These are phyloP conservation scores for Menura novaehollandiae DNA, from an alignment of 2,113 vertebrate species.

Conservation along the genomic window DNA sequence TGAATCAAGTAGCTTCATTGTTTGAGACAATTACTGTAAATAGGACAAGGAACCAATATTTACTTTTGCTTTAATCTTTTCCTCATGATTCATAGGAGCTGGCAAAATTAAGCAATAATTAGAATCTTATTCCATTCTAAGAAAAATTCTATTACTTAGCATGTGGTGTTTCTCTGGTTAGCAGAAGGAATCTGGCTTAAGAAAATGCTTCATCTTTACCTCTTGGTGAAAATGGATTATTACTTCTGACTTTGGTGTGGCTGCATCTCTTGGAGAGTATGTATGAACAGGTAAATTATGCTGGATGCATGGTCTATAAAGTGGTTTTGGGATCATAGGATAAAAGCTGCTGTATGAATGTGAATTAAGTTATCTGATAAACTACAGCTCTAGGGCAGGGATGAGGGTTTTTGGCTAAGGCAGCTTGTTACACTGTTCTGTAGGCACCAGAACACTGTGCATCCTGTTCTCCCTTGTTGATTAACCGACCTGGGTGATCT, in stretches of 20 bases:
- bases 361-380: constrained; percentile 1
- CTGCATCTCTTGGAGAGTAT: not conserved
- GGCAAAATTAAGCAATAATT: constrained; percentile 24
- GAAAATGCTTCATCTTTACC: not conserved
- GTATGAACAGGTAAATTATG: not conserved
- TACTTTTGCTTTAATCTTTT: constrained; percentile 14
- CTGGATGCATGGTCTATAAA: not conserved
- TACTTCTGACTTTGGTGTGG: not conserved
- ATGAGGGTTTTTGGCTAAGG: not conserved
- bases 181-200: not conserved
- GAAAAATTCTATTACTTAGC: not conserved
- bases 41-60: not conserved
- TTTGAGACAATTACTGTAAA: not conserved
- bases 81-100: not conserved
- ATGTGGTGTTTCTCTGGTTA: not conserved
- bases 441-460: not conserved
- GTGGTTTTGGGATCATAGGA: not conserved
- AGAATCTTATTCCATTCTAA: not conserved
- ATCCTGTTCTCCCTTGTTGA: not conserved
- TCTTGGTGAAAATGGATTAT: not conserved
- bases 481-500: not conserved
- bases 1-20: not conserved
- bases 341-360: not conserved
- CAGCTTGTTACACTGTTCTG: not conserved
- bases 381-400: not conserved